Base-by-base conservation (phyloP, 2,797 vertebrate genomes). In the Holocentrus rufus region DNA sequence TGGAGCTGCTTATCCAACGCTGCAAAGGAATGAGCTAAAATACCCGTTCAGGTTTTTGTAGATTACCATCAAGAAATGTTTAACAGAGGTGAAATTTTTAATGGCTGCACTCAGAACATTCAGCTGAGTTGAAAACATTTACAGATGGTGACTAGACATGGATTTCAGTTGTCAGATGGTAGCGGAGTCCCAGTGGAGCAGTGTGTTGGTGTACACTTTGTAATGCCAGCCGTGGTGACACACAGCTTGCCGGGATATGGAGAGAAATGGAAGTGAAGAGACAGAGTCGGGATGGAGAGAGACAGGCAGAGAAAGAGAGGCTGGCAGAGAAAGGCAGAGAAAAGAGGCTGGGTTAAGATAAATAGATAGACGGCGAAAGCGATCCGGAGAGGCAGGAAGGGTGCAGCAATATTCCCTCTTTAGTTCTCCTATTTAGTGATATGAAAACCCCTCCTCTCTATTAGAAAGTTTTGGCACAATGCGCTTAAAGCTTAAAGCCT, bases 381-480 rank as follows among this genome's bases (percentile, higher is more conserved):
- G 8, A 39, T 15, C 52, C 46, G 53, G 42, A 57, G 31, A 57
- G 62, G 22, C 23, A 67, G 17, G 6, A 20, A 53, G 20, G 31
- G 18, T 8, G 36, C 36, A 39, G 34, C 56, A 34, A 54, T 25
- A 23, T 65, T 61, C 36, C 10, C 25, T 65, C 15, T 77, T 72
- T 54, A 52, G 52, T 76, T 72, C 42, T 56, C 9, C 23, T 72
- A 53, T 76, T 27, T 27, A 27, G 20, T 66, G 54, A 76, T 65
- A 34, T 72, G 23, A 80, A 81, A 83, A 69, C 65, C 22, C 6
- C 65, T 57, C 66, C 60, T 76, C 46, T 58, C 59, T 58, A 52
- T 71, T 74, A 47, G 55, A 80, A 84, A 59, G 61, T 77, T 86
- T 69, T 63, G 73, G 54, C 64, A 81, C 76, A 63, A 71, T 56